Evolutionary conservation across 2,888 invertebrate genomes (phyloP).

Genomic region (Eledona agricola): DNA sequence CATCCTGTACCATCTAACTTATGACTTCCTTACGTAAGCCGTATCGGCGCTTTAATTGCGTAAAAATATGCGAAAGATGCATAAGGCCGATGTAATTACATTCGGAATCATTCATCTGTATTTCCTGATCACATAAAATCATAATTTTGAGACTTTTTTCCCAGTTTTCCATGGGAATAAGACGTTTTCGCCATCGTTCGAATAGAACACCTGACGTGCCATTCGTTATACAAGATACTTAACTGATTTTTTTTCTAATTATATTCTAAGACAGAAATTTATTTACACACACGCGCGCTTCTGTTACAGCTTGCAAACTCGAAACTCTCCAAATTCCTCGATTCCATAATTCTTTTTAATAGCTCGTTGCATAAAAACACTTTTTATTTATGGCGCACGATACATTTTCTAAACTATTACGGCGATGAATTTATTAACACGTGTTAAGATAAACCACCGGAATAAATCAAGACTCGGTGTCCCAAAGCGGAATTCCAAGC

Average conservation of each 20-base stretch:
- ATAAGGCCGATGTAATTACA: slow-evolving; percentile 12
- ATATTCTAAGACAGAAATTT: slow-evolving; percentile 14
- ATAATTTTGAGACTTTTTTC: slow-evolving; percentile 20
- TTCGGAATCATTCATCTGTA: slow-evolving; percentile 27
- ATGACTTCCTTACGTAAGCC: slow-evolving; percentile 25
- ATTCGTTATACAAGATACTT: slow-evolving; percentile 21
- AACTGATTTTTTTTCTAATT: slow-evolving; percentile 18
- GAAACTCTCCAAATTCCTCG: slow-evolving; percentile 1
- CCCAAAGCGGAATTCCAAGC: slow-evolving; percentile 6
- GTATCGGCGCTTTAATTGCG: slow-evolving; percentile 14
- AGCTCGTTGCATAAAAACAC: too few relatives aligned
- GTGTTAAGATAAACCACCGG: slow-evolving; percentile 17
- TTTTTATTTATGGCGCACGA: too few relatives aligned
- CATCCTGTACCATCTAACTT: slow-evolving; percentile 7
- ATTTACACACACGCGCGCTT: slow-evolving; percentile 18
- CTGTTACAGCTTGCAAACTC: slow-evolving; percentile 11
- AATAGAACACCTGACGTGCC: slow-evolving; percentile 20
- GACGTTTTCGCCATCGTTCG: slow-evolving; percentile 19
- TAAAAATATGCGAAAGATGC: slow-evolving; percentile 19
- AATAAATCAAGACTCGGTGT: slow-evolving; percentile 17
- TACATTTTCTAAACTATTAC: too few relatives aligned
- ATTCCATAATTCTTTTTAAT: neutral
- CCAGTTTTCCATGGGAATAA: slow-evolving; percentile 21
- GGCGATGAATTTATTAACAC: slow-evolving; percentile 17
- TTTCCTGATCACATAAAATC: slow-evolving; percentile 29